A percentile compares a stretch with the other conserved stretches of the same genome.
Evolutionary conservation across 2,113 vertebrate species (phyloP).

Genomic region (Oostethus manadensis): DNA sequence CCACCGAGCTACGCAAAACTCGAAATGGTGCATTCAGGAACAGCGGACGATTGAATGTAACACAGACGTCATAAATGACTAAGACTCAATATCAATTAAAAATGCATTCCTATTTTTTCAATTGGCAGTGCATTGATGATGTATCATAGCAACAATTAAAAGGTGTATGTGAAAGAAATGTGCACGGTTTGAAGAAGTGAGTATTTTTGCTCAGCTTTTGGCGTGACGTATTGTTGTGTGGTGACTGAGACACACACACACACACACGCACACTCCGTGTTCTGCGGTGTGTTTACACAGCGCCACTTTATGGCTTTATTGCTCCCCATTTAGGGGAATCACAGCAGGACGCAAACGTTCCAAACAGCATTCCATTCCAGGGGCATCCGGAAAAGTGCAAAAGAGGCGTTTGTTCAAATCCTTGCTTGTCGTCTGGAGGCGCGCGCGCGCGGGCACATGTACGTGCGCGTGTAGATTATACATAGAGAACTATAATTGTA

Average conservation of each 20-base stretch:
- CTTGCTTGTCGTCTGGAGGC: slow-evolving; percentile 14
- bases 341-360: slow-evolving; percentile 71
- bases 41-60: too few relatives aligned
- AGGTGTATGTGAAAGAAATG: too few relatives aligned
- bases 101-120: too few relatives aligned
- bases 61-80: too few relatives aligned
- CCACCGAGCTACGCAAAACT: too few relatives aligned
- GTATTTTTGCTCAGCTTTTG: slow-evolving; percentile 2
- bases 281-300: slow-evolving; percentile 52
- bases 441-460: slow-evolving; percentile 3
- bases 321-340: slow-evolving; percentile 67
- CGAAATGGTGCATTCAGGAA: too few relatives aligned
- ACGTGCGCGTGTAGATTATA: not conserved
- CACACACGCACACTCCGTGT: slow-evolving; percentile 1
- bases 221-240: slow-evolving; percentile 28
- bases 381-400: slow-evolving; percentile 59
- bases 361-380: slow-evolving; percentile 57
- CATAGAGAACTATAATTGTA: too few relatives aligned
- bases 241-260: slow-evolving; percentile 14
- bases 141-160: too few relatives aligned
- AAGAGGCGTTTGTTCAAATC: slow-evolving; percentile 11
- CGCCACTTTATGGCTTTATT: slow-evolving; percentile 66
- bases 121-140: too few relatives aligned
- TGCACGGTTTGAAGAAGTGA: not conserved
- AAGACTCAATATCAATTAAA: too few relatives aligned